A percentile compares a stretch with the other conserved stretches of the same genome.
Evolutionary conservation across 2,888 invertebrate species (phyloP).

Genomic region (Leucoptera coffeella): DNA sequence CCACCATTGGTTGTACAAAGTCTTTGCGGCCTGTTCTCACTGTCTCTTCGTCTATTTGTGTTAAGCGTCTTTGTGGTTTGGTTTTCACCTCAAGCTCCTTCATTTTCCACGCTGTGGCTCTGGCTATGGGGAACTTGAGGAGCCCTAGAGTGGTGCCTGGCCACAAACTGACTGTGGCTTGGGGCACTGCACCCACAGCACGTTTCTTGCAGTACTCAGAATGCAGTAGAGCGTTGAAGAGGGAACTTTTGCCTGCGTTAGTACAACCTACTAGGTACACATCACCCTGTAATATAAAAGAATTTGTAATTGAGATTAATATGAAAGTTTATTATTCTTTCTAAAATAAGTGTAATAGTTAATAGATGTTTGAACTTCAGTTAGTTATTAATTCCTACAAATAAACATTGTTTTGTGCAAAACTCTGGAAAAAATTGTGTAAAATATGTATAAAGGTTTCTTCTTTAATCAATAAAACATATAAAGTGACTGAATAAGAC

Average conservation of each 20-base stretch:
- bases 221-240: slow-evolving; percentile 85
- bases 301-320: too few relatives aligned
- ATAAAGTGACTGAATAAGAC: too few relatives aligned
- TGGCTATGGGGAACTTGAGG: slow-evolving; percentile 87
- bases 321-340: too few relatives aligned
- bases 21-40: slow-evolving; percentile 52
- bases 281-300: too few relatives aligned
- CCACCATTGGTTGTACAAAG: slow-evolving; percentile 12
- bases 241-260: slow-evolving; percentile 92
- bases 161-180: slow-evolving; percentile 91
- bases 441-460: too few relatives aligned
- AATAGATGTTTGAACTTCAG: too few relatives aligned
- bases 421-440: too few relatives aligned
- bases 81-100: slow-evolving; percentile 58
- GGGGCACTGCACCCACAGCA: slow-evolving; percentile 73
- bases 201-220: slow-evolving; percentile 89
- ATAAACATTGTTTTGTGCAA: too few relatives aligned
- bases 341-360: too few relatives aligned
- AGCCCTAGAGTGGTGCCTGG: slow-evolving; percentile 93
- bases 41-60: slow-evolving; percentile 35
- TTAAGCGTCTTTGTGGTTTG: slow-evolving; percentile 29
- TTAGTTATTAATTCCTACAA: too few relatives aligned
- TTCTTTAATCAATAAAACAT: too few relatives aligned
- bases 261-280: slow-evolving; percentile 92
- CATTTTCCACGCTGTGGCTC: slow-evolving; percentile 60